Percentiles rank a stretch among this genome's conserved stretches.
Conservation (phyloP, 2,113 vertebrate species). For the Engraulis encrasicolus region DNA sequence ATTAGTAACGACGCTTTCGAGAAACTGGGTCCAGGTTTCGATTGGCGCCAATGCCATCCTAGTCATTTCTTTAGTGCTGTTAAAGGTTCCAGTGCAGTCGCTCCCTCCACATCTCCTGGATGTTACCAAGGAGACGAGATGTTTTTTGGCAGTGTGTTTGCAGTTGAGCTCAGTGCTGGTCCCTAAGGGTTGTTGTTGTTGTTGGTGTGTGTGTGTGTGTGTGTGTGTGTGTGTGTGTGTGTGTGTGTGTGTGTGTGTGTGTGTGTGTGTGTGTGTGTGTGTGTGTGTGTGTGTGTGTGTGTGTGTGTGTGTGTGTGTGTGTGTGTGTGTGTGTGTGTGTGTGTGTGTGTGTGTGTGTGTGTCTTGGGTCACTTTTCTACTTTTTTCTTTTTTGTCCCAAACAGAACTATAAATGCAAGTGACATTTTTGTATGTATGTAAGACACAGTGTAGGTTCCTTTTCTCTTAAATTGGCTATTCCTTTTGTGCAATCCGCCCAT, state of each 20-base stretch:
- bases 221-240: too few relatives aligned
- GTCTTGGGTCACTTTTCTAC: too few relatives aligned
- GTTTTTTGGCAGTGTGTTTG: slow-evolving; percentile 68
- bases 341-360: too few relatives aligned
- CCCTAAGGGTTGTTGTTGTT: too few relatives aligned
- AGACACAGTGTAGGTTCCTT: slow-evolving; percentile 44
- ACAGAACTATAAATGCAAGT: slow-evolving; percentile 11
- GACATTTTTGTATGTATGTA: neutral
- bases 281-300: too few relatives aligned
- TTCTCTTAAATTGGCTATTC: slow-evolving; percentile 14
- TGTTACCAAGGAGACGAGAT: neutral
- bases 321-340: too few relatives aligned
- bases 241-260: too few relatives aligned
- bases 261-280: too few relatives aligned
- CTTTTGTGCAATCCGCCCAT: neutral
- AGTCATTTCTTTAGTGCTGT: slow-evolving; percentile 12
- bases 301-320: too few relatives aligned
- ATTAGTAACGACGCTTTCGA: too few relatives aligned
- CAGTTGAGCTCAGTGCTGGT: slow-evolving; percentile 44
- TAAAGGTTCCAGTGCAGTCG: neutral
- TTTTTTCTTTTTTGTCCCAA: slow-evolving; percentile 20
- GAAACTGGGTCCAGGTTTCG: neutral
- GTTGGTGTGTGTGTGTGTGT: too few relatives aligned
- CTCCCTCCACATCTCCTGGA: neutral
- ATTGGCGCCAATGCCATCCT: neutral